Conservation (phyloP, 1,140 invertebrate species). For the Lordiphosa clarofinis region DNA sequence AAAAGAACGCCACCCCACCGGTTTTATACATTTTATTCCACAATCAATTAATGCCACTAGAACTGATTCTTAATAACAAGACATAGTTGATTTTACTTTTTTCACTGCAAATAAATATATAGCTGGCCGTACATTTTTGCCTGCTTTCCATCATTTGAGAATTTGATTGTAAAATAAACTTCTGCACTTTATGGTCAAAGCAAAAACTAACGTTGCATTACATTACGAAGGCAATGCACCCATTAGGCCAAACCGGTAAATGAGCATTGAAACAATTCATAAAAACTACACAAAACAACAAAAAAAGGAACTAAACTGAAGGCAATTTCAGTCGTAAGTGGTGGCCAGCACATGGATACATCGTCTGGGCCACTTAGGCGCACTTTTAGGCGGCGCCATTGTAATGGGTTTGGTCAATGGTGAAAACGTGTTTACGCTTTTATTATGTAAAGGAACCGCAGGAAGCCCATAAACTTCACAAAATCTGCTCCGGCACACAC, state of each 20-base stretch:
- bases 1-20: too few relatives aligned
- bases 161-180: constrained; percentile 11
- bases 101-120: neutral
- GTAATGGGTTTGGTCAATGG: constrained; percentile 59
- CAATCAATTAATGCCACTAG: too few relatives aligned
- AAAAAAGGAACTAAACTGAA: constrained; percentile 13
- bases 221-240: constrained; percentile 56
- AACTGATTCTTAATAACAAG: too few relatives aligned
- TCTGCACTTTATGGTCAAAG: constrained; percentile 7
- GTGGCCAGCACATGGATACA: constrained; percentile 7
- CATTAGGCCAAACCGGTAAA: constrained; percentile 69
- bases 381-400: constrained; percentile 49
- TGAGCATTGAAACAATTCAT: constrained; percentile 77
- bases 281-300: constrained; percentile 56
- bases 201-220: constrained; percentile 2
- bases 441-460: constrained; percentile 64
- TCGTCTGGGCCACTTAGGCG: constrained; percentile 22
- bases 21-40: too few relatives aligned
- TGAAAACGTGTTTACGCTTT: constrained; percentile 77
- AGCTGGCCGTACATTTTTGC: neutral
- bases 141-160: neutral
- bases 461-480: neutral
- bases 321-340: constrained; percentile 58
- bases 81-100: too few relatives aligned
- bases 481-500: constrained; percentile 16